A percentile compares a stretch with the other conserved stretches of the same genome.
These are phyloP conservation scores for Nesoenas mayeri DNA, from an alignment of 2,113 vertebrate species.

Conservation along the genomic window DNA sequence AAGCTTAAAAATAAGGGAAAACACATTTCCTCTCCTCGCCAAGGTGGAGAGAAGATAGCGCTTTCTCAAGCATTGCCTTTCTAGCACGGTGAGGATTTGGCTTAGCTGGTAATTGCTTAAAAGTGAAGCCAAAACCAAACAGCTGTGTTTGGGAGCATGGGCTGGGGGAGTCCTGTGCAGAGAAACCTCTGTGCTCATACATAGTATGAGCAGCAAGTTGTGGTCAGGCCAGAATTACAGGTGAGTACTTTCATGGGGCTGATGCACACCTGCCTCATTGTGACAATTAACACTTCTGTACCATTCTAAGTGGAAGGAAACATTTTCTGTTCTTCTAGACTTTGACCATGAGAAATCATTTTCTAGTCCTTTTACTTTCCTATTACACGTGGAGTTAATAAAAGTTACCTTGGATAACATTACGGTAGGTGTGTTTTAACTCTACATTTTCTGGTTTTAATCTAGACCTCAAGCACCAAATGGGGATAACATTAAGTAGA, in stretches of 20 bases:
- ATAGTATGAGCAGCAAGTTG: not conserved
- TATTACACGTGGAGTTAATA: slow-evolving; percentile 39
- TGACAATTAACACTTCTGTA: not conserved
- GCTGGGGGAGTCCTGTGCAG: not conserved
- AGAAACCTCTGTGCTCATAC: not conserved
- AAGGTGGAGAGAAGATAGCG: not conserved
- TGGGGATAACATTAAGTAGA: not conserved
- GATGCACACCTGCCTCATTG: not conserved
- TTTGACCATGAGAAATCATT: slow-evolving; percentile 21
- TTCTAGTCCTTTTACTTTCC: slow-evolving; percentile 20
- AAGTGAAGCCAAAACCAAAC: not conserved
- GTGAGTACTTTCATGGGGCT: not conserved
- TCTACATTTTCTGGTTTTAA: not conserved
- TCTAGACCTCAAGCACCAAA: not conserved
- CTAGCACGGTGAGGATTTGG: not conserved
- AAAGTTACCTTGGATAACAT: slow-evolving; percentile 21
- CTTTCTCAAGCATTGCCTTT: not conserved
- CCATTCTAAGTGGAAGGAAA: not conserved
- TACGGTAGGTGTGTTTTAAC: not conserved
- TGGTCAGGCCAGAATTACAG: fast-evolving
- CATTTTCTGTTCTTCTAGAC: slow-evolving; percentile 23
- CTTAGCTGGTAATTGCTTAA: not conserved
- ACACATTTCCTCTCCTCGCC: not conserved
- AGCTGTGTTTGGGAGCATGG: not conserved
- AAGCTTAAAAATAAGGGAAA: slow-evolving; percentile 42